phyloP scores from a whole-genome alignment of 1,140 invertebrate species.

The Scaptomyza graminum region DNA sequence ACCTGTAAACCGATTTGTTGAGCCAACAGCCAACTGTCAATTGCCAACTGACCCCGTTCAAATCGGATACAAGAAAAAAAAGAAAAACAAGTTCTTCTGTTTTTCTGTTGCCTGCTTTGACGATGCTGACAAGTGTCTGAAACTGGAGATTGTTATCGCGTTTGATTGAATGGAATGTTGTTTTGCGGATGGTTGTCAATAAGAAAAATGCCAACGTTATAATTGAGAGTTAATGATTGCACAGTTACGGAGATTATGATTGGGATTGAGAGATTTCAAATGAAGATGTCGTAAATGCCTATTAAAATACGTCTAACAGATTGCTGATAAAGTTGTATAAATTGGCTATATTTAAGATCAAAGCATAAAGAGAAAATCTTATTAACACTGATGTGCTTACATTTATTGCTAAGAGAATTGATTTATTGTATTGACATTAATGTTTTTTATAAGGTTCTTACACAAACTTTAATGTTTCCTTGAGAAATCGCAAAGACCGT shows the following conservation, averaged over 20 bases:
- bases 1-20: constrained; percentile 54
- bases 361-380: not conserved
- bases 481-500: too few relatives aligned
- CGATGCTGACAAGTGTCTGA: constrained; percentile 35
- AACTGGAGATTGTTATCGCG: constrained; percentile 39
- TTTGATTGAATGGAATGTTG: constrained; percentile 49
- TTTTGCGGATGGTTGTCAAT: constrained; percentile 13
- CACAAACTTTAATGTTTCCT: too few relatives aligned
- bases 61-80: constrained; percentile 5
- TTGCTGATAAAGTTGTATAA: constrained; percentile 10
- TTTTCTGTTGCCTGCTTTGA: constrained; percentile 6
- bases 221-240: constrained; percentile 38
- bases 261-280: constrained; percentile 18
- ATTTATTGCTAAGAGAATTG: too few relatives aligned
- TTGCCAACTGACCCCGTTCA: constrained; percentile 51
- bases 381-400: not conserved
- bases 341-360: not conserved
- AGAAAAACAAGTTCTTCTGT: constrained; percentile 43
- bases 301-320: constrained; percentile 12
- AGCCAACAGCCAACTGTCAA: constrained; percentile 22
- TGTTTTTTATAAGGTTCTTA: too few relatives aligned
- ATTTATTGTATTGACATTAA: too few relatives aligned
- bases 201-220: constrained; percentile 28
- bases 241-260: constrained; percentile 21
- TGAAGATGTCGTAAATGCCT: constrained; percentile 27